phyloP scores from a whole-genome alignment of 1,140 invertebrate species.

The Rhopalosiphum maidis region DNA sequence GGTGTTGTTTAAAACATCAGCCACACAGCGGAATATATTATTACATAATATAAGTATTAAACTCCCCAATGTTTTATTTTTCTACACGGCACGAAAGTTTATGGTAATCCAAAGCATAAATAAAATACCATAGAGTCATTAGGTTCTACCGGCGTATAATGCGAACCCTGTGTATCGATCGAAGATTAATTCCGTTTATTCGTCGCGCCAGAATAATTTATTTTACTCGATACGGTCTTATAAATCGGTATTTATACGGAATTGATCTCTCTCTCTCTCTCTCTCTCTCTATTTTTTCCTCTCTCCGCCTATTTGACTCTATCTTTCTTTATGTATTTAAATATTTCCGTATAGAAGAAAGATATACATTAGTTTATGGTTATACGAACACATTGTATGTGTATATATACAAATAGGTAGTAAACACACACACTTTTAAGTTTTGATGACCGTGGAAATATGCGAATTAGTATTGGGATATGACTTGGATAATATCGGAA shows the following conservation, averaged over 20 bases:
- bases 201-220: background rate
- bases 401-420: background rate
- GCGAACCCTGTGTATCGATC: background rate
- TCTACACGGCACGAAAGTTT: background rate
- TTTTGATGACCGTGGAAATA: background rate
- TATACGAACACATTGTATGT: background rate
- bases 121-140: conserved; percentile 8
- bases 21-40: conserved; percentile 10
- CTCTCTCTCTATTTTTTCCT: no score
- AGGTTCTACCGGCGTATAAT: background rate
- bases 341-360: background rate
- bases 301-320: background rate
- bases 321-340: background rate
- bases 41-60: background rate
- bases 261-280: background rate
- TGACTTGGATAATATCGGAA: background rate
- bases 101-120: conserved; percentile 2
- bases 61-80: conserved; percentile 2
- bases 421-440: background rate
- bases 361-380: background rate
- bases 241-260: conserved; percentile 32
- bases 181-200: conserved; percentile 10
- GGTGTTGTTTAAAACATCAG: background rate
- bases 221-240: background rate
- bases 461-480: background rate